phyloP scores from a whole-genome alignment of 2,888 invertebrate genomes.

The Lepidochrysops patricia region DNA sequence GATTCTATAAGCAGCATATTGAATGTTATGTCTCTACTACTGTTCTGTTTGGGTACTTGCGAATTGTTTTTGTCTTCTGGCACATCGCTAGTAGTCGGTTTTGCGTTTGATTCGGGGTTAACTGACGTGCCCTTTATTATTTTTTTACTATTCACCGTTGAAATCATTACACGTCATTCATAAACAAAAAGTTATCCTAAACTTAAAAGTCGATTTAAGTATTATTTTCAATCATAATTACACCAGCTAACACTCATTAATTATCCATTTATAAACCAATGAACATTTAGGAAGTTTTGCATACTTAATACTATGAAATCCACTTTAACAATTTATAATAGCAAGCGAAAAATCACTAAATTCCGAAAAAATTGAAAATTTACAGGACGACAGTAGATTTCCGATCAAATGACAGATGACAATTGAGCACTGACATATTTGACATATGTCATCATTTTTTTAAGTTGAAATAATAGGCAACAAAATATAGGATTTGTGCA shows the following conservation, averaged over 20 bases:
- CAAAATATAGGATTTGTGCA: too few relatives aligned
- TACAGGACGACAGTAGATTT: too few relatives aligned
- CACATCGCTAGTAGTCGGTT: slow-evolving; percentile 55
- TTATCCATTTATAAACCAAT: neutral
- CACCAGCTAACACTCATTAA: neutral
- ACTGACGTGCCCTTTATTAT: slow-evolving; percentile 65
- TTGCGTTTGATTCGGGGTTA: slow-evolving; percentile 44
- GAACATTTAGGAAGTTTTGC: neutral
- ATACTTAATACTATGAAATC: neutral
- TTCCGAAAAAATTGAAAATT: too few relatives aligned
- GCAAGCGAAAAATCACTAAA: neutral
- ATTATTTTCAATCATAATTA: slow-evolving; percentile 7
- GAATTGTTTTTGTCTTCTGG: slow-evolving; percentile 46
- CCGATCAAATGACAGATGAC: neutral
- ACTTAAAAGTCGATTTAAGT: neutral
- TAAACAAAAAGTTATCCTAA: slow-evolving; percentile 34
- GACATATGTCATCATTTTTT: too few relatives aligned
- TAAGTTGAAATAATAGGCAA: too few relatives aligned
- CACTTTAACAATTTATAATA: neutral
- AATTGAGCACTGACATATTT: too few relatives aligned
- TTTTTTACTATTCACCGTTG: slow-evolving; percentile 65
- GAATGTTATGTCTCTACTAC: slow-evolving; percentile 54
- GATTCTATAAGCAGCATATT: slow-evolving; percentile 78
- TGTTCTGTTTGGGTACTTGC: slow-evolving; percentile 46
- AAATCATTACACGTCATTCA: slow-evolving; percentile 74